A percentile compares a stretch with the other conserved stretches of the same genome.
Evolutionary conservation across 2,797 vertebrate genomes (phyloP).

Genomic region (Falco berigora): DNA sequence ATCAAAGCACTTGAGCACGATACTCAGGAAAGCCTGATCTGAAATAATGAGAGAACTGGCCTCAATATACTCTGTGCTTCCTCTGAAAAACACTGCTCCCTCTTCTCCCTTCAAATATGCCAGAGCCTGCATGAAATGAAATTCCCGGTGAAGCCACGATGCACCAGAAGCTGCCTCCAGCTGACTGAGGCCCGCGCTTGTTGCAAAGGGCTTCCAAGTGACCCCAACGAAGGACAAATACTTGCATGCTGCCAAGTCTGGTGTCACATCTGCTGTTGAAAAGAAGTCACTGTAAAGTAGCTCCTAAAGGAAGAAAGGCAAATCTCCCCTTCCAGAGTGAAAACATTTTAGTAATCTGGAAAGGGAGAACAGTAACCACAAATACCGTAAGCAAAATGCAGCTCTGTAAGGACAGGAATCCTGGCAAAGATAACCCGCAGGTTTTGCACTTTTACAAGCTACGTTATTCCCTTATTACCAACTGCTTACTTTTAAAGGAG

Average conservation of each 20-base stretch:
- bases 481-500: not conserved
- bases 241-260: not conserved
- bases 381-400: not conserved
- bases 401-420: not conserved
- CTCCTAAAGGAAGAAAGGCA: not conserved
- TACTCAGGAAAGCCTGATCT: not conserved
- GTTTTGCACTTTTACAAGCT: not conserved
- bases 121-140: not conserved
- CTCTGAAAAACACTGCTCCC: not conserved
- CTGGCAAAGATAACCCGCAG: not conserved
- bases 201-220: accelerated
- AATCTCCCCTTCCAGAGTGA: not conserved
- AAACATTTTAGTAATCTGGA: not conserved
- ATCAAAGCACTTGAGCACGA: not conserved
- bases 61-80: not conserved
- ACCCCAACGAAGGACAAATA: not conserved
- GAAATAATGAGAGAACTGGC: not conserved
- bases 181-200: accelerated
- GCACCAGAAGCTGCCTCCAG: not conserved
- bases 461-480: not conserved
- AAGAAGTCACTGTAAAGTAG: not conserved
- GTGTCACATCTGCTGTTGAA: not conserved
- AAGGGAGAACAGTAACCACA: not conserved
- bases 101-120: not conserved
- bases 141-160: accelerated